A percentile compares a stretch with the other conserved stretches of the same genome.
Evolutionary conservation across 2,797 vertebrate species (phyloP).

Genomic region (Dendrocincla tyrannina): DNA sequence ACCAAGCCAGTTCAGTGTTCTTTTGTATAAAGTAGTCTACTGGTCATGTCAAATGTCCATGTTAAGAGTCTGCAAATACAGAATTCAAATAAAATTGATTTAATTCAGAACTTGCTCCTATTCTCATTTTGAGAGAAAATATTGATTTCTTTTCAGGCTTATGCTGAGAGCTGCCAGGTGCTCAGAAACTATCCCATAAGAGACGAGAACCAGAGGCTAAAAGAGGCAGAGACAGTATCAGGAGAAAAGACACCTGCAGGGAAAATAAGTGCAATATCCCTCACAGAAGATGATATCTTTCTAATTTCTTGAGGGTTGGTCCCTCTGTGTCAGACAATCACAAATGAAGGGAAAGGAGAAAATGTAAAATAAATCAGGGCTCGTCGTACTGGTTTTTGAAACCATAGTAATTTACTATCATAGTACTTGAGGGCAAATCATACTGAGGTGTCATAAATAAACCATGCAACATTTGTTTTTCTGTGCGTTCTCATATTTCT

Average conservation of each 20-base stretch:
- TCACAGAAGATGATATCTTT: background rate
- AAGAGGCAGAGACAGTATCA: background rate
- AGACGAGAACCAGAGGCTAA: background rate
- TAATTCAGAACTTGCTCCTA: background rate
- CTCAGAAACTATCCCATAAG: background rate
- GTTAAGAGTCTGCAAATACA: background rate
- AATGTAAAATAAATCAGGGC: conserved; percentile 36
- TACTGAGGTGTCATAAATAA: conserved; percentile 35
- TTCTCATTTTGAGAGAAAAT: background rate
- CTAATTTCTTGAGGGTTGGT: conserved; percentile 29
- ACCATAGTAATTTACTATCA: conserved; percentile 31
- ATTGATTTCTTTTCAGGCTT: background rate
- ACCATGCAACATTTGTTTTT: background rate
- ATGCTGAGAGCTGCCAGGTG: background rate
- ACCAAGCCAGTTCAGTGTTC: background rate
- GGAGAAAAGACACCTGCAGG: background rate
- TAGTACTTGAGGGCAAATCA: conserved; percentile 27
- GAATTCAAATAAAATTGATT: background rate
- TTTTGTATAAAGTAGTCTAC: background rate
- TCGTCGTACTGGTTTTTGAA: background rate
- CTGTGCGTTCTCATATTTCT: background rate
- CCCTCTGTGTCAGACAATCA: conserved; percentile 10
- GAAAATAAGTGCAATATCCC: conserved; percentile 10
- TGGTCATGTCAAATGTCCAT: background rate
- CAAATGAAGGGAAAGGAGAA: conserved; percentile 28